phyloP scores from a whole-genome alignment of 2,113 vertebrate species.

The Hyaena hyaena region DNA sequence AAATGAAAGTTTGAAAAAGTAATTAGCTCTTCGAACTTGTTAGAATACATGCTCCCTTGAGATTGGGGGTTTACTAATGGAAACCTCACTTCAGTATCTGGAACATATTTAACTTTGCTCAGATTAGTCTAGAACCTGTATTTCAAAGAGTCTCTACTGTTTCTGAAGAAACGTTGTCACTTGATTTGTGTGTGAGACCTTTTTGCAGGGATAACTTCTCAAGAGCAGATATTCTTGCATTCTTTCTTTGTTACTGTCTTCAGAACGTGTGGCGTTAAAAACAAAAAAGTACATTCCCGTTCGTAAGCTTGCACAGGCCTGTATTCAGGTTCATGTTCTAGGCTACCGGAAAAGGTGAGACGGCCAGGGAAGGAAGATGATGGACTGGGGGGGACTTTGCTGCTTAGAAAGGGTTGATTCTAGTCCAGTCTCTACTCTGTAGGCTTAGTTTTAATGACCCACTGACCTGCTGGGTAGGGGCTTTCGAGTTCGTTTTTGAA shows the following conservation, averaged over 20 bases:
- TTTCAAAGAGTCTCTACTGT: slow-evolving; percentile 9
- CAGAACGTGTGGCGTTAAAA: neutral
- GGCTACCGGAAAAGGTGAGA: neutral
- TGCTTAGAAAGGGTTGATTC: neutral
- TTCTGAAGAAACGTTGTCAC: slow-evolving; percentile 5
- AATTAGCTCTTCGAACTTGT: slow-evolving; percentile 55
- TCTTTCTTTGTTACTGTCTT: neutral
- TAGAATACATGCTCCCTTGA: slow-evolving; percentile 52
- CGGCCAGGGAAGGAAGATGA: neutral
- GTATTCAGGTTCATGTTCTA: neutral
- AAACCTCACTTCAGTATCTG: slow-evolving; percentile 45
- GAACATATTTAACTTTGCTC: slow-evolving; percentile 50
- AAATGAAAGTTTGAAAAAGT: slow-evolving; percentile 63
- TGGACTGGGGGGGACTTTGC: neutral
- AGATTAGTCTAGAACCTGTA: neutral
- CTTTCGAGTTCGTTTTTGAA: neutral
- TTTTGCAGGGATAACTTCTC: neutral
- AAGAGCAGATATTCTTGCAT: neutral
- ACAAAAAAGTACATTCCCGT: neutral
- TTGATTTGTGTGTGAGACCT: neutral
- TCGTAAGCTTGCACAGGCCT: neutral
- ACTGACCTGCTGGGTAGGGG: neutral
- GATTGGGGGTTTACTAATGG: slow-evolving; percentile 54
- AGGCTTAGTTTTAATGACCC: neutral
- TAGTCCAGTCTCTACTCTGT: neutral